Base-by-base conservation (phyloP, 2,797 vertebrate species). In the Picus viridis region DNA sequence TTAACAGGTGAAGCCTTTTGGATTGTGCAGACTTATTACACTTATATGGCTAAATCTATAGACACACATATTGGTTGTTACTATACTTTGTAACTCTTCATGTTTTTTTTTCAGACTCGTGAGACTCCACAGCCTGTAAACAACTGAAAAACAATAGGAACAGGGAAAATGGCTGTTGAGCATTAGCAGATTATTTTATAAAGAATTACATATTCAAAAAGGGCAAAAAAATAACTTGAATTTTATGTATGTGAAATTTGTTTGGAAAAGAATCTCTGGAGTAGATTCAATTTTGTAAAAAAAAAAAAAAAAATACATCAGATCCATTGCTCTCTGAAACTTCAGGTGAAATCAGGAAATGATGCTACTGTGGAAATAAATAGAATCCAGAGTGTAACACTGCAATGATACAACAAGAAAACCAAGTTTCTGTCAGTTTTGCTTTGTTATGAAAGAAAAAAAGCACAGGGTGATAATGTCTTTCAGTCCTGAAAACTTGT, bases 1-100 rank as follows among this genome's bases (percentile, higher is more conserved):
- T 79, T 62, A 70, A 72, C 16, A 57, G 56, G 67, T 54, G 67
- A 88, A 95, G 59, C 74, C 74, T 94, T 94, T 93, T 92, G 83
- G 56, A 88, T 79, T 88, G 74, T 84, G 64, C 84, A 72, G 14
- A 16, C 11, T 39, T 91, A 54, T 8, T 71, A 36, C 65, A 51
- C 18, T 82, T 58, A 65, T 0, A 53, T 1, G 1, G 29, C 64
- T 65, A 70, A 39, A 86, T 64, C 32, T 47, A 5, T 32, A 78
- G 15, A 56, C 16, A 49, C 5, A 8, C 34, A 51, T 29, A 62
- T 27, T 71, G 29, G 26, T 56, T 82, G 23, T 67, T 86, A 32
- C 49, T 73, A 19, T 67, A 41, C 24, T 67, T 80, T 27, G 15
- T 36, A 61, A 65, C 83, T 64, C n/a, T 75, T 79, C n/a, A 29